Conservation (phyloP, 2,113 vertebrate genomes). For the Cyprinus carpio region DNA sequence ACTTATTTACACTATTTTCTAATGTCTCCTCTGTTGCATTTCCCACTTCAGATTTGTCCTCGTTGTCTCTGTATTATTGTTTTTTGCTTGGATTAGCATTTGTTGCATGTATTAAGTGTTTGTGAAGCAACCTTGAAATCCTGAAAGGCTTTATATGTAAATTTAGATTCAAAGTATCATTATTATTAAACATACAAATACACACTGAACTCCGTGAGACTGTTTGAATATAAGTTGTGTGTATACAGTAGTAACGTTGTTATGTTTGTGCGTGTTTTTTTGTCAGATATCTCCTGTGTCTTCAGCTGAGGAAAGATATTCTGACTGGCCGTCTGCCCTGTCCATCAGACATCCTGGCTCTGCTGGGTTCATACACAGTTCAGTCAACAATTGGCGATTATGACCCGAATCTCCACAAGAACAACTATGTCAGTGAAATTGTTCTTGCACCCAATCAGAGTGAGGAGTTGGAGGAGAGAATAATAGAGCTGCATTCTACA, state of each 20-base stretch:
- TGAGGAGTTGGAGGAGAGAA: conserved; percentile 92
- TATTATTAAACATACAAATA: too few species aligned
- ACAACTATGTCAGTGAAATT: conserved; percentile 85
- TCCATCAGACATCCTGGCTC: conserved; percentile 90
- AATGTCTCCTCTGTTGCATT: too few species aligned
- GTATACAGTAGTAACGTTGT: too few species aligned
- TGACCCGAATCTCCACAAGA: conserved; percentile 84
- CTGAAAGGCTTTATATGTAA: too few species aligned
- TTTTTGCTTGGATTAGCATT: too few species aligned
- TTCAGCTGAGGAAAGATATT: conserved; percentile 94
- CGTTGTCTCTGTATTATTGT: not conserved
- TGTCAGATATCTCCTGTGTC: conserved; percentile 89
- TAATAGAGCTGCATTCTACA: conserved; percentile 90
- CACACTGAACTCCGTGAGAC: too few species aligned
- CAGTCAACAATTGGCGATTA: conserved; percentile 95
- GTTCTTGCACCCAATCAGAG: conserved; percentile 89
- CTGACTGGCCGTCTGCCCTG: conserved; percentile 86
- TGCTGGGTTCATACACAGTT: conserved; percentile 90
- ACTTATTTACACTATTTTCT: not conserved
- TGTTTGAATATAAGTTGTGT: too few species aligned
- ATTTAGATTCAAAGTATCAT: too few species aligned
- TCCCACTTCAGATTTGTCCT: too few species aligned
- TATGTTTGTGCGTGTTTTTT: not conserved
- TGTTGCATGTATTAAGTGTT: too few species aligned
- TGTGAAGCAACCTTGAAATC: too few species aligned